Percentiles rank a stretch among this genome's conserved stretches.
phyloP scores from a whole-genome alignment of 2,113 vertebrate species.

The Tupaia tana region DNA sequence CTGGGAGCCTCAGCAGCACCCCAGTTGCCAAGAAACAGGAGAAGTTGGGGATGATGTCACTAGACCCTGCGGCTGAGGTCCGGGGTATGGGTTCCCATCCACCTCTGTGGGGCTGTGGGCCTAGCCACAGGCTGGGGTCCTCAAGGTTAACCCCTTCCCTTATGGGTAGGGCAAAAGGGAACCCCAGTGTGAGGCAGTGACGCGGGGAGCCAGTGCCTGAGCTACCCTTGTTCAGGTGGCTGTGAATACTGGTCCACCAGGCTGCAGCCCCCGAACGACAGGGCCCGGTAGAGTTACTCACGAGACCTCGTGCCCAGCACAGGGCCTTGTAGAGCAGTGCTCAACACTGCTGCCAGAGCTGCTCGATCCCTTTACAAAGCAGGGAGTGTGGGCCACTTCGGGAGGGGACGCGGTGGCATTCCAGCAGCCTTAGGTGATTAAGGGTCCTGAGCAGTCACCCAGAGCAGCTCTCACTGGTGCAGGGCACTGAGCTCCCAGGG shows the following conservation, averaged over 20 bases:
- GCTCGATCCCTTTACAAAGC: not conserved
- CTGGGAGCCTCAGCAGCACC: slow-evolving; percentile 65
- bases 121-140: not conserved
- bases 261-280: not conserved
- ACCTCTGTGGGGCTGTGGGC: not conserved
- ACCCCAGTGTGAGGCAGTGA: not conserved
- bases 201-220: not conserved
- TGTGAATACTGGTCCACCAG: not conserved
- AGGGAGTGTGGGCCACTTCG: not conserved
- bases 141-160: not conserved
- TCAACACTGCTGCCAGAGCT: not conserved
- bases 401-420: not conserved
- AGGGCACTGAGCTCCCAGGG: slow-evolving; percentile 9
- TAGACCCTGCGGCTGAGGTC: not conserved
- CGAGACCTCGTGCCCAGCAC: not conserved
- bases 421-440: not conserved
- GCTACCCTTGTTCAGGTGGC: not conserved
- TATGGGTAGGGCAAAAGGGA: not conserved
- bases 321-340: not conserved
- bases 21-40: slow-evolving; percentile 60
- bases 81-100: slow-evolving; percentile 66
- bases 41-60: slow-evolving; percentile 72
- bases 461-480: not conserved
- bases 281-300: not conserved
- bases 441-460: not conserved